These are phyloP conservation scores for Lepus oiostolus DNA, from an alignment of 2,797 vertebrate species.

Conservation along the genomic window DNA sequence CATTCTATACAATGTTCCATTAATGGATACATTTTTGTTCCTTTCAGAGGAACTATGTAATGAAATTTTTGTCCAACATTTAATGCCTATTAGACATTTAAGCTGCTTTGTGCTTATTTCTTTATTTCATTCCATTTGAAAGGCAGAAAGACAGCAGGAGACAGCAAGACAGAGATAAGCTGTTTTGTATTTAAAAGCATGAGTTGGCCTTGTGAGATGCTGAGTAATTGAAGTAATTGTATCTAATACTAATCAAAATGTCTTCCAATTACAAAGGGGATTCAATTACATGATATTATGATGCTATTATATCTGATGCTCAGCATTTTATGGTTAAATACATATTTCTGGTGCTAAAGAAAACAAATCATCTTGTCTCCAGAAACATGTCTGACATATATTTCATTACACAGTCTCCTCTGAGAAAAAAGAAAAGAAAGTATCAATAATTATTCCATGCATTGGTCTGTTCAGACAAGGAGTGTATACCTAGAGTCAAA, in stretches of 20 bases:
- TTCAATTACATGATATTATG: conserved; percentile 73
- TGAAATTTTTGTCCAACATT: conserved; percentile 64
- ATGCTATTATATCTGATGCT: conserved; percentile 79
- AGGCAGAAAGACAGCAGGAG: too few relatives aligned
- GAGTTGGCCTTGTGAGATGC: conserved; percentile 76
- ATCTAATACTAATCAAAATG: conserved; percentile 81
- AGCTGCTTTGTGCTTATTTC: conserved; percentile 29
- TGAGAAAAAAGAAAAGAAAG: conserved; percentile 17
- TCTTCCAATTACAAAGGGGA: conserved; percentile 77
- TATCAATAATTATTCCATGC: conserved; percentile 18
- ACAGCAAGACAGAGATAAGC: too few relatives aligned
- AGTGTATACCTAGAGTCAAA: background rate
- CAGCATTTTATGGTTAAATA: conserved; percentile 62
- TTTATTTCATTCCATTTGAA: too few relatives aligned
- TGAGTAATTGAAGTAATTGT: conserved; percentile 77
- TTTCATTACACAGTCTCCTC: too few relatives aligned
- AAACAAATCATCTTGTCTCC: conserved; percentile 21
- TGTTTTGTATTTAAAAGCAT: conserved; percentile 76
- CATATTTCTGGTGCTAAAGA: conserved; percentile 66
- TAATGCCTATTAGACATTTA: conserved; percentile 71
- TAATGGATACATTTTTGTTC: conserved; percentile 66
- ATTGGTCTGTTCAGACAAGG: background rate
- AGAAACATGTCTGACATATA: too few relatives aligned
- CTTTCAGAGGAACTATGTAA: conserved; percentile 65
- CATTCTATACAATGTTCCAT: conserved; percentile 10